Evolutionary conservation across 2,113 vertebrate genomes (phyloP), one percentile per base, ranked within the genome.

Genomic region (Charina bottae): DNA sequence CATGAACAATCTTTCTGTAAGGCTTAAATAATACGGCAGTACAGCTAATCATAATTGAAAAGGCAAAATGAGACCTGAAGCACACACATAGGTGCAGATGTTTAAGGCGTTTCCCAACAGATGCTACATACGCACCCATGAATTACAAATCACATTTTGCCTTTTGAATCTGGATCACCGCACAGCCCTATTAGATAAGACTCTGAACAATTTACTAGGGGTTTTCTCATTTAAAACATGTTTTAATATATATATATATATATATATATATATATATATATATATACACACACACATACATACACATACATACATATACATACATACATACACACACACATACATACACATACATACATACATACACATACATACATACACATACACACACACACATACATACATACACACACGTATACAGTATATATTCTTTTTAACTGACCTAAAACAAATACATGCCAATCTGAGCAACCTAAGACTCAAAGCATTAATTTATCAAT

Each of bases 401-500:
- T n/a, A n/a, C n/a, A n/a, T n/a, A n/a, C n/a, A n/a, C n/a, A n/a
- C n/a, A n/a, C n/a, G n/a, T n/a, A n/a, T n/a, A n/a, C n/a, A n/a
- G n/a, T n/a, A n/a, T n/a, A n/a, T n/a, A n/a, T n/a, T n/a, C n/a
- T 84, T 26, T 49, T 7, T 84, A 24, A 49, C 23, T 19, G 19
- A 49, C 23, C 37, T 49, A 24, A 84, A 42, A 84, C 83, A 58
- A 26, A 84, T 23, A 37, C 23, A 88, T 90, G 86, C 59, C 92
- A 91, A 72, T 92, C 60, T 92, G 78, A 59, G 90, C 17, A 90
- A 53, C 90, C 89, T 87, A 88, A 90, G 92, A 93, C 78, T 94
- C 93, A 94, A 15, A 93, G 33, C 54, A 49, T 90, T 60, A 95
- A 89, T 13, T 93, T 87, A 93, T 93, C 89, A 93, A 93, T 86